A percentile compares a stretch with the other conserved stretches of the same genome.
Evolutionary conservation across 2,888 invertebrate species (phyloP).

Genomic region (Lamellibrachia columna): DNA sequence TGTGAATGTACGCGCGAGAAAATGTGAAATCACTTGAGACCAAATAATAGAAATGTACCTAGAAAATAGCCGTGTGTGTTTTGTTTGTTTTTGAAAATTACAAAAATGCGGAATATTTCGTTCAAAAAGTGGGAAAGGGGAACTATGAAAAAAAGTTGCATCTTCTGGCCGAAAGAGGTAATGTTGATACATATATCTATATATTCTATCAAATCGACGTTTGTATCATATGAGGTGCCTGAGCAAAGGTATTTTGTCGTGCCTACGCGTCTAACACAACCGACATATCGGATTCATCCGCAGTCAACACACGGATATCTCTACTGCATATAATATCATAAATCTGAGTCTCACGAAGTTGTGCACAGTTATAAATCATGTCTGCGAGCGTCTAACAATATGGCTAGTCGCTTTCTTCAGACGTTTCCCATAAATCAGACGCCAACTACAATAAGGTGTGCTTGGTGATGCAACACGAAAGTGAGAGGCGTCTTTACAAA

Average conservation of each 20-base stretch:
- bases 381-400: not conserved
- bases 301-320: not conserved
- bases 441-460: not conserved
- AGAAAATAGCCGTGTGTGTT: too few species aligned
- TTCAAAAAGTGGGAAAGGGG: too few species aligned
- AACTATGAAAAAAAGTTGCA: too few species aligned
- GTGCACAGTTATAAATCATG: not conserved
- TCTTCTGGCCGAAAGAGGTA: too few species aligned
- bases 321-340: constrained; percentile 6
- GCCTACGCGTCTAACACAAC: not conserved
- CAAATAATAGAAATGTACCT: too few species aligned
- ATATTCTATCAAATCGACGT: too few species aligned
- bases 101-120: too few species aligned
- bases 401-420: not conserved
- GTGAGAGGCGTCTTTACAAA: not conserved
- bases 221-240: too few species aligned
- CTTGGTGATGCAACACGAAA: not conserved
- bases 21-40: too few species aligned
- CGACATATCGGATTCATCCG: not conserved
- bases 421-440: not conserved
- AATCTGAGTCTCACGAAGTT: not conserved
- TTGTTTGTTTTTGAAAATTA: too few species aligned
- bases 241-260: not conserved
- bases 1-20: too few species aligned
- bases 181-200: too few species aligned